Evolutionary conservation across 1,140 invertebrate species (phyloP), one percentile per base, ranked within the genome.

Genomic region (Anoplolepis gracilipes): DNA sequence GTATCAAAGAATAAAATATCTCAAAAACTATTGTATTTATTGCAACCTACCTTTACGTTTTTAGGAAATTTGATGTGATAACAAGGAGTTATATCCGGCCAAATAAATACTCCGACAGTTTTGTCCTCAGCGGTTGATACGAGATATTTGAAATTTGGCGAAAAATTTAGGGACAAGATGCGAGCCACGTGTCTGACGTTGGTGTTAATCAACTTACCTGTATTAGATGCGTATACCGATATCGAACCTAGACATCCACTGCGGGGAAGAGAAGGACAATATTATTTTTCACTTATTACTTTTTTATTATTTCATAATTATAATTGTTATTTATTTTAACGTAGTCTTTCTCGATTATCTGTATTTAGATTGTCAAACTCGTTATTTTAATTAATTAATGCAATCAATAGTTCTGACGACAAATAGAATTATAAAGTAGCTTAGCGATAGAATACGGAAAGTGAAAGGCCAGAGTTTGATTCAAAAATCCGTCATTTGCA

Each of bases 61-160:
- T 87, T 53, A 61, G 33, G 85, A 55, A 91, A 92, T 5, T 5
- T 33, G 22, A 93, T 87, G 16, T 92, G 84, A 19, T 92, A 73
- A 22, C 55, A 65, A 0, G 28, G 25, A 0, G 1, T n/a, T 2
- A 91, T 19, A 1, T 8, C 64, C 8, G 91, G 89, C 85, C 90
- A 92, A 1, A 22, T 0, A 36, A 84, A 89, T 4, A 94, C 42
- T 11, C 87, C 89, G 0, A 93, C 81, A 0, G 16, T 19, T 30
- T 25, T 78, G 19, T 93, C 89, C 1, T 22, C 2, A 2, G 65
- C 69, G 0, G 87, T 82, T 0, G 82, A 46, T 1, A 72, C 91
- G 3, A 94, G 39, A 39, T 90, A 92, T 11, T 77, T 84, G 70
- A 88, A 88, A 33, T 91, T 87, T 0, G 87, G 67, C 5, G 93